phyloP scores from a whole-genome alignment of 2,113 vertebrate species.

The Colaptes auratus region DNA sequence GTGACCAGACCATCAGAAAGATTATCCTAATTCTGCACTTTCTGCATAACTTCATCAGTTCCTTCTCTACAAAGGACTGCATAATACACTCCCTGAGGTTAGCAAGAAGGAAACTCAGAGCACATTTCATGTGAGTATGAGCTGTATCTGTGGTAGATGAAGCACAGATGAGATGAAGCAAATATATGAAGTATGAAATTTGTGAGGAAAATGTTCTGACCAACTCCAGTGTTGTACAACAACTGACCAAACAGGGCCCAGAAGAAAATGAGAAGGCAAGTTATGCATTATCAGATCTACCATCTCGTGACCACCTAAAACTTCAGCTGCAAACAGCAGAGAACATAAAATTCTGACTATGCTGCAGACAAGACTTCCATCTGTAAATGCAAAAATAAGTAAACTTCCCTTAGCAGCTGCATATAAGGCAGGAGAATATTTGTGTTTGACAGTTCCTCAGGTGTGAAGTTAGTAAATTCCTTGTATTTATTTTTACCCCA shows the following conservation, averaged over 20 bases:
- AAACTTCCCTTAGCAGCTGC: rapidly evolving
- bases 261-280: background rate
- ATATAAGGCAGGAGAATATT: background rate
- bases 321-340: background rate
- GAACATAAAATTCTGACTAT: background rate
- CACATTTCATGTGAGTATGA: background rate
- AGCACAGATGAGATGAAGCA: background rate
- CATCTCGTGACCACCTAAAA: background rate
- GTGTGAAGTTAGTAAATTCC: background rate
- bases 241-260: background rate
- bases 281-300: background rate
- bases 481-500: background rate
- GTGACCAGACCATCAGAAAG: background rate
- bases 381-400: background rate
- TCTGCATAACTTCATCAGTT: background rate
- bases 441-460: background rate
- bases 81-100: background rate
- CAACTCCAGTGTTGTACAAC: background rate
- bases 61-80: background rate
- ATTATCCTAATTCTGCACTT: background rate
- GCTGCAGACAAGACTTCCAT: background rate
- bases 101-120: rapidly evolving
- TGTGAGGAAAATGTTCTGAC: background rate
- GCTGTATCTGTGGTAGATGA: background rate
- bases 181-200: background rate